phyloP scores from a whole-genome alignment of 53 echinoderm and acorn worm species.

The Luidia sarsii region DNA sequence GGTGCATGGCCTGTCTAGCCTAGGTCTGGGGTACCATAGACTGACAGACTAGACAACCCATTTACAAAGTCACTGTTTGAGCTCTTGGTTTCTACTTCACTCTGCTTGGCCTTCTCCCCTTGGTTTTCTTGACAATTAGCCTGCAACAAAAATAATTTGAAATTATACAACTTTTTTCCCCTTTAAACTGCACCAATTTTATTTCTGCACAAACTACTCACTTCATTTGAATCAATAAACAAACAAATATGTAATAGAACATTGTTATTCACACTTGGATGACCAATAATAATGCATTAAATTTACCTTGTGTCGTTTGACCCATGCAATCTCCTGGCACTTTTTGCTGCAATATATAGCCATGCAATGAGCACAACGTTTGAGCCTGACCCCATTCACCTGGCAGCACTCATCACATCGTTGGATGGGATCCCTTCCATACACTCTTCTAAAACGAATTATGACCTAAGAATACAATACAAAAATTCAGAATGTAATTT shows the following conservation, averaged over 20 bases:
- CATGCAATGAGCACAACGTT: conserved; percentile 82
- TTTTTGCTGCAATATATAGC: conserved; percentile 85
- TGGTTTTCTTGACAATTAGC: conserved; percentile 34
- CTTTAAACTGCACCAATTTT: no score
- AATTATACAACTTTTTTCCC: no score
- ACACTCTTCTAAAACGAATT: conserved; percentile 63
- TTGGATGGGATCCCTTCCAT: conserved; percentile 67
- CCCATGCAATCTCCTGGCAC: conserved; percentile 88
- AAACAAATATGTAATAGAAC: not conserved
- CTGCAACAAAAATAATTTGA: not conserved
- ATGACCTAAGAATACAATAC: conserved; percentile 57
- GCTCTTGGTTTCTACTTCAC: not conserved
- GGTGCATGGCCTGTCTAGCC: not conserved
- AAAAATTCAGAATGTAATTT: not conserved
- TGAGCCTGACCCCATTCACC: conserved; percentile 69
- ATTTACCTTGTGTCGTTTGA: conserved; percentile 70
- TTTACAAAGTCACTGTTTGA: not conserved
- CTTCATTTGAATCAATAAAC: no score
- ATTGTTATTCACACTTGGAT: not conserved
- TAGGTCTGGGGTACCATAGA: not conserved
- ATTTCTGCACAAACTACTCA: no score
- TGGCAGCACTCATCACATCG: conserved; percentile 76
- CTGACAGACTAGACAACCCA: not conserved
- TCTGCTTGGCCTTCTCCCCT: not conserved
- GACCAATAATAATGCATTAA: not conserved